Percentiles rank a stretch among this genome's conserved stretches.
These are phyloP conservation scores for Drosophila albomicans DNA, from an alignment of 1,140 invertebrate genomes.

Conservation along the genomic window DNA sequence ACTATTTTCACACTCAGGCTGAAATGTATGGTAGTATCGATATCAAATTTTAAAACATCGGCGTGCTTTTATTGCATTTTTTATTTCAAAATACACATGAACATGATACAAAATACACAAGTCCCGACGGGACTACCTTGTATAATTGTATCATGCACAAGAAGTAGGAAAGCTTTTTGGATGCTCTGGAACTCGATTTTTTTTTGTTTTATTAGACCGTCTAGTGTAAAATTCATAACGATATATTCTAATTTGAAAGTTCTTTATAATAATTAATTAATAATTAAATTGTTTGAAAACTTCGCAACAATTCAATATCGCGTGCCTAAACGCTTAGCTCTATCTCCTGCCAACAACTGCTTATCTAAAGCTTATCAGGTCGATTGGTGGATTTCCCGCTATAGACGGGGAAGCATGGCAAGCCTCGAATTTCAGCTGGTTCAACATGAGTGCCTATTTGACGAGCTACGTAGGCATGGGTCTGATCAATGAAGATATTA, in stretches of 20 bases:
- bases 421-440: conserved; percentile 71
- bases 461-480: conserved; percentile 62
- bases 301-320: conserved; percentile 70
- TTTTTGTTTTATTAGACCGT: not conserved
- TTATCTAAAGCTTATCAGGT: conserved; percentile 73
- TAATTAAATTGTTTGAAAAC: conserved; percentile 25
- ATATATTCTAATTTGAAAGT: not conserved
- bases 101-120: too few species aligned
- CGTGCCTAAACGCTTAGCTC: conserved; percentile 58
- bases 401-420: conserved; percentile 64
- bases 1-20: too few species aligned
- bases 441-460: conserved; percentile 77
- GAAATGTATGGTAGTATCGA: too few species aligned
- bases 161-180: not conserved
- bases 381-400: conserved; percentile 77
- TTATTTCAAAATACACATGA: too few species aligned
- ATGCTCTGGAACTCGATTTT: not conserved
- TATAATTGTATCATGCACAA: too few species aligned
- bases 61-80: too few species aligned
- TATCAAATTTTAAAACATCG: too few species aligned
- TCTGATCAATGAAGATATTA: conserved; percentile 58
- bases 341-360: conserved; percentile 63
- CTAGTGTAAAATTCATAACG: not conserved
- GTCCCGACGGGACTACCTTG: too few species aligned
- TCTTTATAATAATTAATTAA: not conserved